Conservation (phyloP, 2,797 vertebrate species). For the Streptopelia turtur region DNA sequence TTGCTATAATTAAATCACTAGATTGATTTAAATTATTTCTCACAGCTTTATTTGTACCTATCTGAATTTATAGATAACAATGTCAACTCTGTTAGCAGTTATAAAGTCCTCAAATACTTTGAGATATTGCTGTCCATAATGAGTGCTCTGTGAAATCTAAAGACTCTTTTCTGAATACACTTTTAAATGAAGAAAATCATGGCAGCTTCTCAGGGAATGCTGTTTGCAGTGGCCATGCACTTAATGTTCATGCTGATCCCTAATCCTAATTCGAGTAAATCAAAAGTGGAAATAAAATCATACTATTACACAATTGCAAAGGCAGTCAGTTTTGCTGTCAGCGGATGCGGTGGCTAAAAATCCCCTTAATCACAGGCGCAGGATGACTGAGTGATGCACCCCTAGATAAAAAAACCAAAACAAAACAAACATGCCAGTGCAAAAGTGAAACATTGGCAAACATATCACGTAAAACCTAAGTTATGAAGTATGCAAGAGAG, state of each 20-base stretch:
- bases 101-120: background rate
- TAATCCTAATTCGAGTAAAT: constrained; percentile 5
- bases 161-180: background rate
- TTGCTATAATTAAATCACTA: background rate
- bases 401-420: background rate
- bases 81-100: background rate
- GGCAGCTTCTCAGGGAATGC: background rate
- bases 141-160: background rate
- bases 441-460: background rate
- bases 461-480: background rate
- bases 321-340: constrained; percentile 3
- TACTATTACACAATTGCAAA: constrained; percentile 7
- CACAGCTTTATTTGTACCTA: background rate
- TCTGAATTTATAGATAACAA: background rate
- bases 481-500: background rate
- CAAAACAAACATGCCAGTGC: background rate
- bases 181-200: background rate
- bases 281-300: constrained; percentile 32
- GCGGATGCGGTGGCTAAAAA: background rate
- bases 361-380: background rate
- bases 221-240: background rate
- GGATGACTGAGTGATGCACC: background rate
- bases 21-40: background rate
- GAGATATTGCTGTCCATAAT: background rate
- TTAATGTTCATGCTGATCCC: constrained; percentile 4